These are phyloP conservation scores for Gallinago jamesoni DNA, from an alignment of 2,113 vertebrate genomes.

Conservation along the genomic window DNA sequence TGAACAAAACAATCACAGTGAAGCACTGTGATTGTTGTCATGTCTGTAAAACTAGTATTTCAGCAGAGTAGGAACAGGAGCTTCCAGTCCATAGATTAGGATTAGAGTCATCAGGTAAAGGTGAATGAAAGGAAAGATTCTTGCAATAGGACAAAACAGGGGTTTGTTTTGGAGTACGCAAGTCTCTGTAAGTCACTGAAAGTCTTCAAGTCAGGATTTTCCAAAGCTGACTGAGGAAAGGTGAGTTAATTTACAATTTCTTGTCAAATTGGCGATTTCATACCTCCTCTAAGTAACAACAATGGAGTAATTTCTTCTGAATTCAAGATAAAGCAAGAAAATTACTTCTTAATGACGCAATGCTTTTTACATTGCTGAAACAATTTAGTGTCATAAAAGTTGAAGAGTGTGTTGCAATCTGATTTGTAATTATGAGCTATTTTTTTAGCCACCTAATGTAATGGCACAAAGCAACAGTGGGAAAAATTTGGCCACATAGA, in stretches of 20 bases:
- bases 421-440: not conserved
- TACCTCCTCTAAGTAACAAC: not conserved
- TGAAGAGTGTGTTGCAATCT: not conserved
- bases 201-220: not conserved
- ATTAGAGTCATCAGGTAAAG: not conserved
- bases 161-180: not conserved
- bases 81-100: not conserved
- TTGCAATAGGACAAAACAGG: not conserved
- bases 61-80: not conserved
- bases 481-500: not conserved
- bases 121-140: not conserved
- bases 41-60: constrained; percentile 12
- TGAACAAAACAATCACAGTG: constrained; percentile 2
- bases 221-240: not conserved
- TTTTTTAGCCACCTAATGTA: not conserved
- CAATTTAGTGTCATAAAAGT: not conserved
- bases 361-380: not conserved
- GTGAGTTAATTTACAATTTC: not conserved
- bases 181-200: not conserved
- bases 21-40: not conserved
- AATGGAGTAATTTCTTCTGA: not conserved
- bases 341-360: not conserved
- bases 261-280: not conserved
- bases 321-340: not conserved
- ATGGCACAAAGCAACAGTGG: not conserved